Evolutionary conservation across 2,888 invertebrate species (phyloP).

Genomic region (Himalopsyche tibetana): DNA sequence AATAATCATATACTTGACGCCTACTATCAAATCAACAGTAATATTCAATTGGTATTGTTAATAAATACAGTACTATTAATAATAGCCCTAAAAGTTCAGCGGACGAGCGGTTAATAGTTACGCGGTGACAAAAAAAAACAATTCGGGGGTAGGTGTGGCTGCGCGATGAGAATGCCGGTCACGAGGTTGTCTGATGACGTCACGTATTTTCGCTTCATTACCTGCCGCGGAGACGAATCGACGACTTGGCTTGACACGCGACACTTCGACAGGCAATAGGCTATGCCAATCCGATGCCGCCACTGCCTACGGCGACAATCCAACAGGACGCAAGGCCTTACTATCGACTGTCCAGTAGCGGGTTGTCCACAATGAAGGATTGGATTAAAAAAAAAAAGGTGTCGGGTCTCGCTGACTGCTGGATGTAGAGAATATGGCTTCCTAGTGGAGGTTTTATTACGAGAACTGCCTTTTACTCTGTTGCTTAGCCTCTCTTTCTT

Average conservation of each 20-base stretch:
- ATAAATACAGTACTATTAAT: not conserved
- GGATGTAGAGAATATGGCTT: no score
- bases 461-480: no score
- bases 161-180: conserved; percentile 56
- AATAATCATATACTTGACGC: no score
- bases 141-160: conserved; percentile 15
- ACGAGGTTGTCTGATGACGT: conserved; percentile 64
- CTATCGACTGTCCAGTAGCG: no score
- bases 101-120: conserved; percentile 16
- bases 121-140: not conserved
- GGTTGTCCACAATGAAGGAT: no score
- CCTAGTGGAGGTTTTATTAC: no score
- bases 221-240: conserved; percentile 65
- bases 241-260: conserved; percentile 45
- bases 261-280: conserved; percentile 35
- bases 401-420: no score
- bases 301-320: conserved; percentile 2
- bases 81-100: not conserved
- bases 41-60: no score
- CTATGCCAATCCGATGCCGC: not conserved
- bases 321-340: no score
- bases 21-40: no score
- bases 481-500: no score
- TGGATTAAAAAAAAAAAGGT: no score
- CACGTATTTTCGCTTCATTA: conserved; percentile 66